Conservation (phyloP, 2,888 invertebrate species). For the Achlya flavicornis region DNA sequence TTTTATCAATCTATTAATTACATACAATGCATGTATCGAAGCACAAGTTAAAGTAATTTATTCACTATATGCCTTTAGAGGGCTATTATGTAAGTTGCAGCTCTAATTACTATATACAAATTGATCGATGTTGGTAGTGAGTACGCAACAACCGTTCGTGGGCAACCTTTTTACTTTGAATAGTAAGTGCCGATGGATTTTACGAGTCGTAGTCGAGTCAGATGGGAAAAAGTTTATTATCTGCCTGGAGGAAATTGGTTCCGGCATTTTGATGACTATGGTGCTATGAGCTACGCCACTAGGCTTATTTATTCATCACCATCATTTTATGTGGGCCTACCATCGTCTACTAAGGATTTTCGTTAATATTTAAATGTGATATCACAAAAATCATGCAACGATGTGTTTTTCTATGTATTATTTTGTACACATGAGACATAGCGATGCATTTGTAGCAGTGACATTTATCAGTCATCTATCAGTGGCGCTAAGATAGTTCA, state of each 20-base stretch:
- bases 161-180: constrained; percentile 14
- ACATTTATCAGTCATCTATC: no score
- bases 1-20: no score
- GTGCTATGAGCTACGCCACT: not conserved
- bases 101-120: not conserved
- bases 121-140: not conserved
- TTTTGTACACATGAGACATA: no score
- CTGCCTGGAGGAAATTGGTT: not conserved
- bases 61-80: no score
- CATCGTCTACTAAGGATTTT: not conserved
- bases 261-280: not conserved
- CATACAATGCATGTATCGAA: no score
- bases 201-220: constrained; percentile 27
- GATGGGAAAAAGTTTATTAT: not conserved
- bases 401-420: no score
- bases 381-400: no score
- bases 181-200: constrained; percentile 31
- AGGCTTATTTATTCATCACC: constrained; percentile 4
- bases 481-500: no score
- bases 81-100: no score
- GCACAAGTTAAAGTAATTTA: no score
- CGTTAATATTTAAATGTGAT: no score
- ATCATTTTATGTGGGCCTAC: not conserved
- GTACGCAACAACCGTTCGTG: not conserved
- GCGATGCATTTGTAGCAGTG: no score